Base-by-base conservation (phyloP, 2,888 invertebrate genomes). In the Choristoneura rosaceana region DNA sequence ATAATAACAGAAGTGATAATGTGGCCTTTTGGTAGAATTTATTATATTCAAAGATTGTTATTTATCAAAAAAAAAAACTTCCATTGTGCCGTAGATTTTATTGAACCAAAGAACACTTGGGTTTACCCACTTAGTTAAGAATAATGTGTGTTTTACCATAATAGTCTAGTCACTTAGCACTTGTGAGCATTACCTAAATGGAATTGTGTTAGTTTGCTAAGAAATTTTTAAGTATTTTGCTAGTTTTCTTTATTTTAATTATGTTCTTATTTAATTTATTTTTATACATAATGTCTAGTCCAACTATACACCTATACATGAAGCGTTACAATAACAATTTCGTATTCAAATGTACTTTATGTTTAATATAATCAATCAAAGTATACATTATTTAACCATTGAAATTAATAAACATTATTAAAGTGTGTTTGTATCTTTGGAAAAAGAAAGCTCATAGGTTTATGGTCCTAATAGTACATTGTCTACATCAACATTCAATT, bases 21-120 rank as follows among this genome's bases (percentile, higher is more conserved):
- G 92, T 91, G 92, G 91, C 92, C 92, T 92, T 92, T 84, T 80
- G 82, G 76, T 84, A 87, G 79, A 82, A 70, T 52, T 60, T 58
- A 73, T 73, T 58, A 63, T 64, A 71, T 50, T 63, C 60, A 73
- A 17, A 64, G 59, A 73, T 50, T 73, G 58, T 59, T 73, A 69
- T 73, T 68, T 63, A 71, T 68, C 47, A 73, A 63, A 65, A 52
- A 14, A 34, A 43, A 43, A 59, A 68, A 47, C 60, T 69, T 73
- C 68, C 69, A 73, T 52, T 73, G 52, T 69, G 64, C 59, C 38
- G 34, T 71, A 71, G 62, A 71, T 55, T 67, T 60, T 74, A 64
- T 45, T 63, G 12, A 41, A 67, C 63, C 67, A 74, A 70, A 74
- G 62, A 71, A 47, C 58, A 59, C 17, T 38, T 43, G 61, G 43